Base-by-base conservation (phyloP, 2,888 invertebrate genomes). In the Autographa pulchrina region DNA sequence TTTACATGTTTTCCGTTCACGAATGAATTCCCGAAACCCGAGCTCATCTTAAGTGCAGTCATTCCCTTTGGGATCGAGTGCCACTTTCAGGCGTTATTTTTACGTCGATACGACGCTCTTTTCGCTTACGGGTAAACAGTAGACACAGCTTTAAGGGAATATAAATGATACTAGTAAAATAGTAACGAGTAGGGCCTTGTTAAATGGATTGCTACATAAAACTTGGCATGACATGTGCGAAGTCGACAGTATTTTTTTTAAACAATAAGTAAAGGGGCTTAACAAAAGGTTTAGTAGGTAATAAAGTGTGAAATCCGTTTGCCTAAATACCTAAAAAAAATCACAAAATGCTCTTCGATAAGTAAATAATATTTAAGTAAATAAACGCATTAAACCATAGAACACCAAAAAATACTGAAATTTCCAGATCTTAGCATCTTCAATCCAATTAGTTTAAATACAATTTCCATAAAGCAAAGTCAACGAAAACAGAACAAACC, bases 1-100 rank as follows among this genome's bases (percentile, higher is more conserved):
- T 80, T 79, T 79, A 67, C 80, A 77, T 81, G 75, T 72, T 80
- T 75, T 75, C 64, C 71, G 68, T 69, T 60, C 56, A 13, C 56
- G 70, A 73, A 82, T 69, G 48, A 71, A 68, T 66, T 72, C 68
- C 58, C 11, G 62, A 73, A 72, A 78, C 72, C 74, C 58, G 67
- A 62, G 63, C 70, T 72, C 52, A 38, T 79, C 69, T 65, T 73
- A 72, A 79, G 76, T 74, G 82, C 74, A 79, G 68, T 70, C 66
- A 58, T 71, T 68, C 62, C 43, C 38, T 77, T 72, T 71, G 43
- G 65, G 73, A 65, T 71, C 64, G 48, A 82, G 69, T 68, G 61
- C 32, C 67, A 72, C 68, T 82, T 79, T 61, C 61, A 31, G 60
- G 8, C 68, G 73, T 70, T 69, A 63, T 70, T 71, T 73, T 67